Evolutionary conservation across 2,113 vertebrate genomes (phyloP), one percentile per base, ranked within the genome.

Genomic region (Corydoras maculifer): DNA sequence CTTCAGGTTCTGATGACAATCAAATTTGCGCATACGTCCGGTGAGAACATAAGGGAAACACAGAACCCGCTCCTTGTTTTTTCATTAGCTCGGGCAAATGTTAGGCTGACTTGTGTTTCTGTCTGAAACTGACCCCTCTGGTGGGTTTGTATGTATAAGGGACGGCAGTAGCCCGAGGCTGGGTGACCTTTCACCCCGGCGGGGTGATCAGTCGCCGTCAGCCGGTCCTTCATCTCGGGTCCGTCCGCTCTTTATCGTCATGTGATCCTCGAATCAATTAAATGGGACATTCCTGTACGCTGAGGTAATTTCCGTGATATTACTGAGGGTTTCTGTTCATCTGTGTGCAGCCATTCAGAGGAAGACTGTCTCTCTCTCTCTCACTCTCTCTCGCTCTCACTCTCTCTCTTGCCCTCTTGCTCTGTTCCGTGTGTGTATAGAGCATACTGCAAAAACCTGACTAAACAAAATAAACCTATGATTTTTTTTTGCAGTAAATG

Each of bases 231-330:
- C 69, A 75, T 80, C 74, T 80, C 11, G 58, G 58, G 53, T 14
- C 68, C 75, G 77, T 82, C 79, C 81, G 81, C 85, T 53, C 35
- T 57, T 68, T 74, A 68, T 72, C 43, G 83, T 86, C 90, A 87
- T 83, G 83, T 87, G 85, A 83, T 86, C 87, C 74, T 85, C 13
- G 31, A 91, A 93, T 93, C 83, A 86, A 94, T 91, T 89, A 90
- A 89, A 90, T 90, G 85, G 83, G 86, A 87, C 89, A 91, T 93
- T 94, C 90, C 81, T 89, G 58, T 64, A 77, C 76, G 81, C 85
- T 93, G 89, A 92, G 86, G 86, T 96, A 91, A 93, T 83, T 89
- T 88, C 87, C 65, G 29, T 63, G 82, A 86, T 81, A 25, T 25
- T 25, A 68, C 71, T 67, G 10, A 12, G 25, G 51, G 9, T 32